Evolutionary conservation across 2,888 invertebrate species (phyloP).

Genomic region (Helicoverpa assulta): DNA sequence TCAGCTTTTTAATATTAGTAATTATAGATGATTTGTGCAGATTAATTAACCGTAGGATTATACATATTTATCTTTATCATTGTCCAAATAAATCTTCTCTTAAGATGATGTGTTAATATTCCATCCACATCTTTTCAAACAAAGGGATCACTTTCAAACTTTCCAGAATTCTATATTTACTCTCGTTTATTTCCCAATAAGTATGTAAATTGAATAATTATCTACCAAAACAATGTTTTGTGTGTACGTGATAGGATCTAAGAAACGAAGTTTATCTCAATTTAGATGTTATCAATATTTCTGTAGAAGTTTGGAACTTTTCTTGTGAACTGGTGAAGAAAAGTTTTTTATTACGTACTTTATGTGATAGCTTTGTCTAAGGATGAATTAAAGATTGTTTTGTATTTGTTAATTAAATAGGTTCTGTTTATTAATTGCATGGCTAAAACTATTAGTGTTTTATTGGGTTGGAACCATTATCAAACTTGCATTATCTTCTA

Average conservation of each 20-base stretch:
- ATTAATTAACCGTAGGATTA: neutral
- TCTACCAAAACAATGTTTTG: slow-evolving; percentile 27
- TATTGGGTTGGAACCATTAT: too few species aligned
- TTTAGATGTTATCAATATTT: slow-evolving; percentile 17
- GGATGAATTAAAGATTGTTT: neutral
- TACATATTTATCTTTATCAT: neutral
- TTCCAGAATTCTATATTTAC: slow-evolving; percentile 3
- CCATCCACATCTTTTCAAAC: neutral
- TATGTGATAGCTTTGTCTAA: slow-evolving; percentile 12
- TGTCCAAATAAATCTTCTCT: slow-evolving; percentile 7
- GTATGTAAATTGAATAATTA: slow-evolving; percentile 46
- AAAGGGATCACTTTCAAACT: slow-evolving; percentile 22
- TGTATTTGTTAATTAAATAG: neutral
- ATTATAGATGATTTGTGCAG: too few species aligned
- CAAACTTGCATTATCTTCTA: too few species aligned
- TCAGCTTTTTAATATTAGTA: too few species aligned
- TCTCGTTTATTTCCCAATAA: slow-evolving; percentile 24
- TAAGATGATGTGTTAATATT: rapidly evolving
- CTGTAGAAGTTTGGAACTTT: slow-evolving; percentile 27
- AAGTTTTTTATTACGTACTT: slow-evolving; percentile 5
- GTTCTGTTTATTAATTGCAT: too few species aligned
- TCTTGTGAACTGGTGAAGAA: slow-evolving; percentile 32
- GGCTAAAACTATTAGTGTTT: too few species aligned
- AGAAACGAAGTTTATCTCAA: slow-evolving; percentile 20
- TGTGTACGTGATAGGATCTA: slow-evolving; percentile 5